These are phyloP conservation scores for Loris lydekkerianus DNA, from an alignment of 2,797 vertebrate species.

Conservation along the genomic window DNA sequence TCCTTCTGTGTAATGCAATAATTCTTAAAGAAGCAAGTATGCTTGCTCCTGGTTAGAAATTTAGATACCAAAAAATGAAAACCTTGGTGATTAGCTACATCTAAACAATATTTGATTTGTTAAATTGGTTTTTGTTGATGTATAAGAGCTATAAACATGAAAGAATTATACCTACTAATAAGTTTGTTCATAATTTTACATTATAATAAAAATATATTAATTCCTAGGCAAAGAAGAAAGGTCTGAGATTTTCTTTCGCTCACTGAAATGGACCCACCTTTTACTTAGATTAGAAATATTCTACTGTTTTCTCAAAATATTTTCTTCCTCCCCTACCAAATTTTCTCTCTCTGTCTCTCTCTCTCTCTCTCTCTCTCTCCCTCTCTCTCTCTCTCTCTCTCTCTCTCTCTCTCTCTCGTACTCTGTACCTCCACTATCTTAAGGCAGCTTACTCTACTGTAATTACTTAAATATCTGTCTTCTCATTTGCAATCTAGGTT, in stretches of 20 bases:
- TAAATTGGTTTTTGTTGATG: neutral
- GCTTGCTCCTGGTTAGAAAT: neutral
- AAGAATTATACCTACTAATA: conserved; percentile 22
- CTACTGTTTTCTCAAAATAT: neutral
- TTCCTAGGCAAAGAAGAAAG: neutral
- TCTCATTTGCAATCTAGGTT: neutral
- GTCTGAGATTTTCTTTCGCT: neutral
- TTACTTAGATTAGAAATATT: neutral
- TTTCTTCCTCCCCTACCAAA: neutral
- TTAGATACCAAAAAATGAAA: neutral
- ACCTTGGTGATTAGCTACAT: neutral
- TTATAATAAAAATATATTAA: neutral
- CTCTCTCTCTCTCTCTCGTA: too few relatives aligned
- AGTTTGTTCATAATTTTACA: neutral
- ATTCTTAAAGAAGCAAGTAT: neutral
- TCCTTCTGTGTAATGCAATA: neutral
- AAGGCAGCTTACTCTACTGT: neutral
- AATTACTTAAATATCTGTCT: neutral
- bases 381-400: too few relatives aligned
- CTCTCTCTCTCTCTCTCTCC: too few relatives aligned
- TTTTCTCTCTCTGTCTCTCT: neutral
- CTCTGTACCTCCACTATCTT: neutral
- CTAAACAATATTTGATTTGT: neutral
- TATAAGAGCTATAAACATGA: neutral
- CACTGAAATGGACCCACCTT: neutral